Conservation (phyloP, 2,888 invertebrate species). For the Yponomeuta cagnagella region DNA sequence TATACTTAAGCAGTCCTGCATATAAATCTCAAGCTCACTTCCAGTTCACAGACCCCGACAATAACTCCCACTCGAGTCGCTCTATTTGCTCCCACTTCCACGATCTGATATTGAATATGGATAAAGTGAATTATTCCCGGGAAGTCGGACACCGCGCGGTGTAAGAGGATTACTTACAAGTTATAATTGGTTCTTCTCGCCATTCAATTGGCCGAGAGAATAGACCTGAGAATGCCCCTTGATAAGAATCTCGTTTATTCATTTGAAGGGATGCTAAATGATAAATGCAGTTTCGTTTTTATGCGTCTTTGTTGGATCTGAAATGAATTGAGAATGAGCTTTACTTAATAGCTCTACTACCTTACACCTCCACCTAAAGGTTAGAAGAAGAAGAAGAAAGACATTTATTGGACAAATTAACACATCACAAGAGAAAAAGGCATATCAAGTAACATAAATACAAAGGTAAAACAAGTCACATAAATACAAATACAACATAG, state of each 20-base stretch:
- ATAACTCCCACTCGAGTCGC: conserved; percentile 64
- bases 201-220: conserved; percentile 59
- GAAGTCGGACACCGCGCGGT: conserved; percentile 57
- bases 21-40: too few relatives aligned
- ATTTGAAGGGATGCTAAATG: not conserved
- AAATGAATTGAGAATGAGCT: too few relatives aligned
- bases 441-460: too few relatives aligned
- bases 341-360: too few relatives aligned
- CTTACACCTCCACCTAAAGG: too few relatives aligned
- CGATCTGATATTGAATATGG: conserved; percentile 74
- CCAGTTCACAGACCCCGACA: too few relatives aligned
- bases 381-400: too few relatives aligned
- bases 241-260: conserved; percentile 42
- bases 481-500: too few relatives aligned
- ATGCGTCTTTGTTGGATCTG: not conserved
- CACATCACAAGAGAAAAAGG: too few relatives aligned
- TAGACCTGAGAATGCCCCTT: conserved; percentile 46
- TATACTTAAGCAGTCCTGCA: too few relatives aligned
- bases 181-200: conserved; percentile 72
- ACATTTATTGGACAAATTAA: too few relatives aligned
- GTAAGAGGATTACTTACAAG: conserved; percentile 71
- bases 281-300: not conserved
- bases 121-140: conserved; percentile 71
- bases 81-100: conserved; percentile 68
- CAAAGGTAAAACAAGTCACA: too few relatives aligned